Percentiles rank a stretch among this genome's conserved stretches.
phyloP scores from a whole-genome alignment of 1,140 invertebrate species.

The Xylocopa sonorina region DNA sequence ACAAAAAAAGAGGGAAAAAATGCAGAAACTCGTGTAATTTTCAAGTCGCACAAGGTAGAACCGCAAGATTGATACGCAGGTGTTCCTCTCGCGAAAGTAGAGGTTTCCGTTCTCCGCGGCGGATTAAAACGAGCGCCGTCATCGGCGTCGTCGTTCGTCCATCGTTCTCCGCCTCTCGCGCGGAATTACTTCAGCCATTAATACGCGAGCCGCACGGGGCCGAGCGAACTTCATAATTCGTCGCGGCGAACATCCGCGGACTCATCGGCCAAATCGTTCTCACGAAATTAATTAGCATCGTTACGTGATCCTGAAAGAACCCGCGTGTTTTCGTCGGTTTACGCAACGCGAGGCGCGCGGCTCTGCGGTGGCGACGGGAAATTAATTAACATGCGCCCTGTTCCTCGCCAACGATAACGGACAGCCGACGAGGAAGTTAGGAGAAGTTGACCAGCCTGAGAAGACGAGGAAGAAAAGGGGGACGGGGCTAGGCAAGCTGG shows the following conservation, averaged over 20 bases:
- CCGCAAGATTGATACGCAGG: no score
- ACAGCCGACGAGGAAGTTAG: background rate
- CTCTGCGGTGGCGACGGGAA: background rate
- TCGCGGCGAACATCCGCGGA: background rate
- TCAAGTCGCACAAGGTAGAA: no score
- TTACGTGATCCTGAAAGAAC: constrained; percentile 11
- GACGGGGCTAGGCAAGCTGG: no score
- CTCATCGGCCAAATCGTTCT: constrained; percentile 12
- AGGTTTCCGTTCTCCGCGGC: no score
- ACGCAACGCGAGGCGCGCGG: background rate
- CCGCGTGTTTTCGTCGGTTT: constrained; percentile 3
- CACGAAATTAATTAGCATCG: constrained; percentile 33
- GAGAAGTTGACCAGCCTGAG: no score
- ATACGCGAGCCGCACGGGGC: background rate
- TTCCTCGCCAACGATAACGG: constrained; percentile 21
- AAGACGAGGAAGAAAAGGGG: background rate
- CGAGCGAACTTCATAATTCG: background rate
- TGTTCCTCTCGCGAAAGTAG: no score
- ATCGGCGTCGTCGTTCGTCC: background rate
- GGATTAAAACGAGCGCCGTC: background rate
- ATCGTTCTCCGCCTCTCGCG: background rate
- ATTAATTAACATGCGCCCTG: constrained; percentile 38
- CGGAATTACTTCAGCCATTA: background rate
- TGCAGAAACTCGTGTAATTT: background rate
- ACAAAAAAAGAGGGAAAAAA: no score